Base-by-base conservation (phyloP, 1,140 invertebrate genomes). In the Thaumetopoea pityocampa region DNA sequence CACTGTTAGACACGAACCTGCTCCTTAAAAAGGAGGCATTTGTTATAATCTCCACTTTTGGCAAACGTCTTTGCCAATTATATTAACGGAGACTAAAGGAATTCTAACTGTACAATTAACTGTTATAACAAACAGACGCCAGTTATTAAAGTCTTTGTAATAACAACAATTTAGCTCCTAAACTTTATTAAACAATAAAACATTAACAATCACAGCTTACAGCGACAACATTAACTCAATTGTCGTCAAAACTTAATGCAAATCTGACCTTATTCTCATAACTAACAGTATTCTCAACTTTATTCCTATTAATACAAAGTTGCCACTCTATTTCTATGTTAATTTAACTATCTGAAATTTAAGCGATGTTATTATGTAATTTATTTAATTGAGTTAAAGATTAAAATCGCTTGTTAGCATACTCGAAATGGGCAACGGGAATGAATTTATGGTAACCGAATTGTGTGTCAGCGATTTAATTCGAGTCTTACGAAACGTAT, bases 191-290 rank as follows among this genome's bases (percentile, higher is more conserved):
- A 2, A 17, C 15, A 14, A 34, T 12, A 33, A 19, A 34, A 34
- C 19, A 23, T n/a, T n/a, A n/a, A n/a, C n/a, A n/a, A 35, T 22
- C 7, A 23, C 11, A 23, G 32, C 23, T 35, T 20, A 35, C 20
- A 35, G 19, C 12, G 6, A 16, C 30, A 33, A 6, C 30, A 14
- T 35, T n/a, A 35, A 35, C 32, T 35, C 32, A 35, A 35, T 35
- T 35, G 32, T 35, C 20, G n/a, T 35, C 32, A 23, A 35, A 35
- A 15, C 23, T 35, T 35, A 14, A 35, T 35, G 32, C 32, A 35
- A 35, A 35, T 14, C 32, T 35, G 32, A 23, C 32, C 32, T 35
- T 35, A 35, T 23, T 35, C 23, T 8, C 4, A 2, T 4, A 26
- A 11, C 1, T 11, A 35, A 3, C 7, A 18, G 9, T 15, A 8